Conservation (phyloP, 2,797 vertebrate genomes). For the Otolemur crassicaudatus region DNA sequence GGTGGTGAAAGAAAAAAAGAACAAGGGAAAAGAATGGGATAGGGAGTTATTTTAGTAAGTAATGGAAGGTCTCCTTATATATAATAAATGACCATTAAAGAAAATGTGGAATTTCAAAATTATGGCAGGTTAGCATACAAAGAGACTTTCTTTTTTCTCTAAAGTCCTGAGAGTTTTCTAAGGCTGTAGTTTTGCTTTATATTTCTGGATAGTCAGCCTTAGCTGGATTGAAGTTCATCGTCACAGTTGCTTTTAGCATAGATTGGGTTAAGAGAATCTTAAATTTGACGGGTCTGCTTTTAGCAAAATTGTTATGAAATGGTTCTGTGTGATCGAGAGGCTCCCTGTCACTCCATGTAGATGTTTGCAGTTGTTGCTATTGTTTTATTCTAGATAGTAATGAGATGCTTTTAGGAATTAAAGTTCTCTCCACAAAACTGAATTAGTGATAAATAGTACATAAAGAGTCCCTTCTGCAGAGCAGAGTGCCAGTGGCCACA, state of each 20-base stretch:
- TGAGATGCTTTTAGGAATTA: constrained; percentile 16
- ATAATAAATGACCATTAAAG: not conserved
- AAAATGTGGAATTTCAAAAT: not conserved
- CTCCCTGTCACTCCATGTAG: not conserved
- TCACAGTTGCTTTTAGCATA: not conserved
- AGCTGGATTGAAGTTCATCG: not conserved
- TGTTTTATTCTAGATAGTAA: constrained; percentile 9
- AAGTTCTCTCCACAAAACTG: not conserved
- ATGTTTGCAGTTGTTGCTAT: not conserved
- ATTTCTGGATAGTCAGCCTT: not conserved
- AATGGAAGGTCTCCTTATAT: not conserved
- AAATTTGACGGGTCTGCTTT: constrained; percentile 7
- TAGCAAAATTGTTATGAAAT: not conserved
- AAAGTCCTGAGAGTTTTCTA: not conserved
- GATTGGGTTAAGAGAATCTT: not conserved
- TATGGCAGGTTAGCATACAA: not conserved
- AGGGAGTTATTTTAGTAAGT: not conserved
- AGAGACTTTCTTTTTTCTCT: not conserved
- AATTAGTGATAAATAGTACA: not conserved
- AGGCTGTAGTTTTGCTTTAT: not conserved
- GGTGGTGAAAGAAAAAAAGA: not conserved
- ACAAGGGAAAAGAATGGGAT: not conserved
- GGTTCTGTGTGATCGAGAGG: not conserved
- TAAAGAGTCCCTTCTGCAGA: not conserved
- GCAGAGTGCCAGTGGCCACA: not conserved